A percentile compares a stretch with the other conserved stretches of the same genome.
Evolutionary conservation across 2,113 vertebrate genomes (phyloP).

Genomic region (Ophthalmolycus amberensis): DNA sequence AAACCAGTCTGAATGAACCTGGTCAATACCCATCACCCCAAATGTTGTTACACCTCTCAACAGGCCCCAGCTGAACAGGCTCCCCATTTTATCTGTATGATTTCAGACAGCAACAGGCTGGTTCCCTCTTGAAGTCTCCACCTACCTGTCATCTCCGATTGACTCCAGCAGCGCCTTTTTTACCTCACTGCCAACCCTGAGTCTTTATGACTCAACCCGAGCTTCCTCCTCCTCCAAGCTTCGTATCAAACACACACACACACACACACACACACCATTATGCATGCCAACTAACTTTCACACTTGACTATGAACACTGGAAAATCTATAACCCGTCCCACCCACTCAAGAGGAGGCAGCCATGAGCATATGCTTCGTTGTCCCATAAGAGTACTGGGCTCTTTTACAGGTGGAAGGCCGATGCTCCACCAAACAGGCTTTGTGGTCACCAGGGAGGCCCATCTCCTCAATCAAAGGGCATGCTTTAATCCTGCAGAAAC

Average conservation of each 20-base stretch:
- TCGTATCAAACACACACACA: neutral
- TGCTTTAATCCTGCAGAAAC: conserved; percentile 51
- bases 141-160: conserved; percentile 60
- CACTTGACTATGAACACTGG: conserved; percentile 48
- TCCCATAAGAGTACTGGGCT: conserved; percentile 53
- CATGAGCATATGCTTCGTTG: conserved; percentile 43
- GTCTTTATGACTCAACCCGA: conserved; percentile 70
- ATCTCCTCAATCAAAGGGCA: conserved; percentile 49
- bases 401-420: conserved; percentile 70
- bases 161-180: conserved; percentile 61
- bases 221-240: conserved; percentile 47
- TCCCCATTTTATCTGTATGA: conserved; percentile 46
- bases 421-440: conserved; percentile 64
- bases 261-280: conserved; percentile 38
- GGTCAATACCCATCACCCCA: conserved; percentile 21
- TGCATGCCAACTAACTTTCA: conserved; percentile 64
- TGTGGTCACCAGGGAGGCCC: conserved; percentile 55
- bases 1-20: conserved; percentile 39
- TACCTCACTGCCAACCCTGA: conserved; percentile 69
- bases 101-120: conserved; percentile 63
- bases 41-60: conserved; percentile 34
- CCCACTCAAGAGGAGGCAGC: conserved; percentile 56
- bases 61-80: conserved; percentile 26
- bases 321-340: conserved; percentile 47
- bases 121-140: conserved; percentile 44